These are phyloP conservation scores for Euproctis similis DNA, from an alignment of 2,888 invertebrate species.

Conservation along the genomic window DNA sequence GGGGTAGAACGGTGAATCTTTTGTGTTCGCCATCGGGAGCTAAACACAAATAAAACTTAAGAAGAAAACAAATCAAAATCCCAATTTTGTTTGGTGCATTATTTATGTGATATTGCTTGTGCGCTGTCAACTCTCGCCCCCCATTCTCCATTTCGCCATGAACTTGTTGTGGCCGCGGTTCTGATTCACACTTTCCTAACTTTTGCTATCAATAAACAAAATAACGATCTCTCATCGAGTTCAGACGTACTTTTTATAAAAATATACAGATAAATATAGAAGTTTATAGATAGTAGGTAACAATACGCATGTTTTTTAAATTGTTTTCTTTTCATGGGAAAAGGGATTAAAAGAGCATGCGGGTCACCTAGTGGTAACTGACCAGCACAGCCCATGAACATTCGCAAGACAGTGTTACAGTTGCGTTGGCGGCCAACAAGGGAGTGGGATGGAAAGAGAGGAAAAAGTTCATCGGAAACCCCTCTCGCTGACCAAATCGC, in stretches of 20 bases:
- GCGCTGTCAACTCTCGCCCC: slow-evolving; percentile 59
- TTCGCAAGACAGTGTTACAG: no score
- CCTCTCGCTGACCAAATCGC: no score
- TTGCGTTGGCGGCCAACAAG: no score
- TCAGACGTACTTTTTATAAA: neutral
- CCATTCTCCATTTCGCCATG: slow-evolving; percentile 61
- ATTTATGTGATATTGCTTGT: slow-evolving; percentile 72
- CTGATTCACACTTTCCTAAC: slow-evolving; percentile 55
- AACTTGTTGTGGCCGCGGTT: slow-evolving; percentile 51
- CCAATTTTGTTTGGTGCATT: slow-evolving; percentile 70
- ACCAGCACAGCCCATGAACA: no score
- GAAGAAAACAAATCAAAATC: slow-evolving; percentile 74
- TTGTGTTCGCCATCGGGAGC: slow-evolving; percentile 44
- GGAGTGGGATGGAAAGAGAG: no score
- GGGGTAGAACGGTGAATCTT: slow-evolving; percentile 29
- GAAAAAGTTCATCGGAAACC: no score
- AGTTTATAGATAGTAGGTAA: no score
- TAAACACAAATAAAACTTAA: slow-evolving; percentile 68
- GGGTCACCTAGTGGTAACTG: no score
- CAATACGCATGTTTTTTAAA: no score
- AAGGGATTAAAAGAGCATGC: no score
- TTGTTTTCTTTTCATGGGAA: no score
- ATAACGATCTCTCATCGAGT: slow-evolving; percentile 8
- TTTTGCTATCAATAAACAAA: slow-evolving; percentile 44
- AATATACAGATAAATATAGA: no score